A percentile compares a stretch with the other conserved stretches of the same genome.
phyloP scores from a whole-genome alignment of 2,113 vertebrate genomes.

The Dromiciops gliroides region DNA sequence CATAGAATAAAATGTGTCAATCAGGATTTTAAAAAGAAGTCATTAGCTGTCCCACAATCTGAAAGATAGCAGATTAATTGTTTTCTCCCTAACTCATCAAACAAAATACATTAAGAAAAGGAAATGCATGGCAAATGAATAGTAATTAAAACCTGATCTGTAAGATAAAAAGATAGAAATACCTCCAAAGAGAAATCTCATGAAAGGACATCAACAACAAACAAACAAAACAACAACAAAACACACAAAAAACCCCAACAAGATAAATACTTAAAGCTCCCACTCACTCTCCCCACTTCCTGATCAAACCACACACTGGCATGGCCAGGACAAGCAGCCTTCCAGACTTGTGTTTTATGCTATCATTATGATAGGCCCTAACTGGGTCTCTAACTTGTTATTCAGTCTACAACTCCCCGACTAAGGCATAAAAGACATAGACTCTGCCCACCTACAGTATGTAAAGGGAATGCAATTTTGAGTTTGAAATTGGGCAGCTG shows the following conservation, averaged over 20 bases:
- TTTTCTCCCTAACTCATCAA: neutral
- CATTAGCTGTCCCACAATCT: neutral
- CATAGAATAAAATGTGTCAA: neutral
- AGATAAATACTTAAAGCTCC: neutral
- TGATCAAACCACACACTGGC: neutral
- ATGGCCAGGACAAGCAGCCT: neutral
- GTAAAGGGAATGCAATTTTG: neutral
- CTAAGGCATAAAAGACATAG: neutral
- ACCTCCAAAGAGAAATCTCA: neutral
- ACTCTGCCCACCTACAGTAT: neutral
- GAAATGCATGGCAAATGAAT: neutral
- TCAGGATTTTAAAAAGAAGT: no score
- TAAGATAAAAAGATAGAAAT: neutral
- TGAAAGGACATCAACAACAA: neutral
- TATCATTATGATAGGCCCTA: no score
- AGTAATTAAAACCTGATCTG: neutral
- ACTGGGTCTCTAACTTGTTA: no score
- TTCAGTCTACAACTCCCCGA: neutral
- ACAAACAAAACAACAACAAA: no score
- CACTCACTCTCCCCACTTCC: neutral
- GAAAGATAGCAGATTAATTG: neutral
- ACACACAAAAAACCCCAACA: no score
- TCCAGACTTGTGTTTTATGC: neutral
- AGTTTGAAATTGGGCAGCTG: no score
- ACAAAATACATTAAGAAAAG: neutral